phyloP scores from a whole-genome alignment of 2,113 vertebrate species.

The Embiotoca jacksoni region DNA sequence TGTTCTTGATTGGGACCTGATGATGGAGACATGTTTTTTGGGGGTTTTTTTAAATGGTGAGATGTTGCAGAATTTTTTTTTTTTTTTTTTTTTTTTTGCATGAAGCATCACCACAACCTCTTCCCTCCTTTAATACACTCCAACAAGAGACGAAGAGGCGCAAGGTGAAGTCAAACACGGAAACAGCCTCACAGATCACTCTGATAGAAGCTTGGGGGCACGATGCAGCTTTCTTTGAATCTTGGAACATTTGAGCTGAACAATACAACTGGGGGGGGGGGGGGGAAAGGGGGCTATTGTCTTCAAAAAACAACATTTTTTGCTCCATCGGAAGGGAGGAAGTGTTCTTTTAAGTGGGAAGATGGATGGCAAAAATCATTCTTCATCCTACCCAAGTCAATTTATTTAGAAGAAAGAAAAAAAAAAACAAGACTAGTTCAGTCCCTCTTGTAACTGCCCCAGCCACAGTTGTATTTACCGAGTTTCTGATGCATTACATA shows the following conservation, averaged over 20 bases:
- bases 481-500: slow-evolving; percentile 71
- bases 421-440: neutral
- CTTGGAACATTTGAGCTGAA: neutral
- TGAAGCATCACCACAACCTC: too few relatives aligned
- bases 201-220: neutral
- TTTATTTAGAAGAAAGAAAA: neutral
- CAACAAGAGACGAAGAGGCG: neutral
- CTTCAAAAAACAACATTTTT: neutral
- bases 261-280: slow-evolving; percentile 7
- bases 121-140: too few relatives aligned
- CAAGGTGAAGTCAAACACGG: neutral
- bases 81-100: too few relatives aligned
- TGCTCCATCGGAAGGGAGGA: neutral
- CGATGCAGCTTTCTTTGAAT: slow-evolving; percentile 34
- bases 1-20: slow-evolving; percentile 94
- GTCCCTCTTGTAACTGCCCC: neutral
- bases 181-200: slow-evolving; percentile 13
- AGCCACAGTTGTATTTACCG: slow-evolving; percentile 27
- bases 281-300: neutral
- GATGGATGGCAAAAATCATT: too few relatives aligned
- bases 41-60: neutral
- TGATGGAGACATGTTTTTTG: neutral
- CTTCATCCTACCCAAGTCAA: neutral
- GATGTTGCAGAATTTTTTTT: too few relatives aligned
- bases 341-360: too few relatives aligned